phyloP scores from a whole-genome alignment of 1,140 invertebrate species.

The Drosophila malerkotliana region DNA sequence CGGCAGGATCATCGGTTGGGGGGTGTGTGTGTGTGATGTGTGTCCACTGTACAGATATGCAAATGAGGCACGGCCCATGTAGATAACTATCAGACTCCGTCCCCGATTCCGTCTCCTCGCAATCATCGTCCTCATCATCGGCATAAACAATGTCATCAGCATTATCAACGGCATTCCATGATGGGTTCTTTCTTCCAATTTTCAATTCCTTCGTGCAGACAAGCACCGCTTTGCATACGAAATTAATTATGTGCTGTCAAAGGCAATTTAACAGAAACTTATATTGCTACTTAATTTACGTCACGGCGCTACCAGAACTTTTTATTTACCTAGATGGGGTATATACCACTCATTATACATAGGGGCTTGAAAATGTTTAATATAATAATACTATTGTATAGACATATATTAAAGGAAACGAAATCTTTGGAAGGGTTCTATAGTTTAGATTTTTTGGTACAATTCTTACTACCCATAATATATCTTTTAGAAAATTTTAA shows the following conservation, averaged over 20 bases:
- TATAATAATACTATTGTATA: too few relatives aligned
- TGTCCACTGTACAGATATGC: conserved; percentile 50
- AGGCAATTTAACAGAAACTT: conserved; percentile 79
- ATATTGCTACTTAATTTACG: conserved; percentile 82
- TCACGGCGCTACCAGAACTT: conserved; percentile 76
- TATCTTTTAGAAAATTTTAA: too few relatives aligned
- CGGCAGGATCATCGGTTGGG: conserved; percentile 29
- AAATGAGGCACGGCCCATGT: conserved; percentile 57
- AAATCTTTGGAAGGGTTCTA: too few relatives aligned
- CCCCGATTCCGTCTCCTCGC: conserved; percentile 6
- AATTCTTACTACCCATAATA: too few relatives aligned
- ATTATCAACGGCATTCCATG: conserved; percentile 72
- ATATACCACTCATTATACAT: background rate
- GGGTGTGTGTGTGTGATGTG: conserved; percentile 13
- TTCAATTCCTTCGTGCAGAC: conserved; percentile 60
- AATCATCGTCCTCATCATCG: conserved; percentile 60
- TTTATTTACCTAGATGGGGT: conserved; percentile 3
- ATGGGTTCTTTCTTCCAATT: conserved; percentile 61
- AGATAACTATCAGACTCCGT: conserved; percentile 61
- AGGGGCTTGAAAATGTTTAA: background rate
- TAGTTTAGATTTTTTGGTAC: too few relatives aligned
- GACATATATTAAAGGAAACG: too few relatives aligned
- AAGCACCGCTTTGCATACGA: conserved; percentile 66
- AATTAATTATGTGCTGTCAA: conserved; percentile 79
- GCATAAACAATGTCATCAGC: conserved; percentile 52